These are phyloP conservation scores for Lonchura striata DNA, from an alignment of 2,113 vertebrate genomes.

Conservation along the genomic window DNA sequence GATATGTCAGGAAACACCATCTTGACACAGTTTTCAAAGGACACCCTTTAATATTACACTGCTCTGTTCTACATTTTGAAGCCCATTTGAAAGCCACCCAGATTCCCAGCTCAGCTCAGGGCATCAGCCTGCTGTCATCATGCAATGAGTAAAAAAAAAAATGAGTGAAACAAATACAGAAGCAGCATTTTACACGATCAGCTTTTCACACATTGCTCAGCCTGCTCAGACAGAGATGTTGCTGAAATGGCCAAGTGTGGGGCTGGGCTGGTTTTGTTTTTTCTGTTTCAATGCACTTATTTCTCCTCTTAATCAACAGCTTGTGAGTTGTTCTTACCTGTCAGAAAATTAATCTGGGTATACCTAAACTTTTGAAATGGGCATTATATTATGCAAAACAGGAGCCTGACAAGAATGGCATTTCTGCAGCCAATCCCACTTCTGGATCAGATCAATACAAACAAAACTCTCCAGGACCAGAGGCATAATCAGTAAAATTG, in stretches of 20 bases:
- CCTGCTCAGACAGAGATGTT: not conserved
- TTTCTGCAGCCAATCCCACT: not conserved
- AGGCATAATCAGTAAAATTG: not conserved
- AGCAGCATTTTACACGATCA: not conserved
- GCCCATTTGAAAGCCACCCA: not conserved
- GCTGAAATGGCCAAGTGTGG: not conserved
- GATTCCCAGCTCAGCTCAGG: not conserved
- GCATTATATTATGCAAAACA: not conserved
- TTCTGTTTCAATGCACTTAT: not conserved
- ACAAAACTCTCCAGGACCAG: not conserved
- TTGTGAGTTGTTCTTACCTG: not conserved
- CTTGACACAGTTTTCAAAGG: not conserved
- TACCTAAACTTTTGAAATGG: not conserved
- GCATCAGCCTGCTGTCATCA: not conserved
- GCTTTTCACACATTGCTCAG: not conserved
- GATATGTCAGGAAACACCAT: not conserved
- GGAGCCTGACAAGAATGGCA: not conserved
- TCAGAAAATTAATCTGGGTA: not conserved
- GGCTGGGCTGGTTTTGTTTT: not conserved
- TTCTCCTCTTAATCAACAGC: not conserved
- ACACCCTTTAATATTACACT: not conserved
- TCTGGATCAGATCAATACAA: slow-evolving; percentile 7
- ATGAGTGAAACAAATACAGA: not conserved
- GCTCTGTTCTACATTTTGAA: not conserved
- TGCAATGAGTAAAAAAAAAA: not conserved